Conservation (phyloP, 2,797 vertebrate genomes). For the Smutsia temminckii region DNA sequence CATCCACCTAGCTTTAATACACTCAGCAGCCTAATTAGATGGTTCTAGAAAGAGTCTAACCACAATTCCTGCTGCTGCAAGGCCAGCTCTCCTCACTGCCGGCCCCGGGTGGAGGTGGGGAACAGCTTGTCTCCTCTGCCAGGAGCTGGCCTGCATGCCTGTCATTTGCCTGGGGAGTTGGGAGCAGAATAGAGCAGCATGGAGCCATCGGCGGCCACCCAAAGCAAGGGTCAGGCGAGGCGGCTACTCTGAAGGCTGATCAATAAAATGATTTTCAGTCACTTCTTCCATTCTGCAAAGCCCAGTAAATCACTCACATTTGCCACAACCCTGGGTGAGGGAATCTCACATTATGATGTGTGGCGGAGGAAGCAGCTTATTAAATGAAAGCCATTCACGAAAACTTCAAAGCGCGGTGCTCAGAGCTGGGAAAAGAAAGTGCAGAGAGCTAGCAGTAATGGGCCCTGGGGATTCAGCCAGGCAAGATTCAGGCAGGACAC, state of each 20-base stretch:
- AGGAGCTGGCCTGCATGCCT: neutral
- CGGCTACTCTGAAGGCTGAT: neutral
- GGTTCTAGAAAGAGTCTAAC: neutral
- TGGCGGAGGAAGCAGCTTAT: conserved; percentile 34
- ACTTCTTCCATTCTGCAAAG: conserved; percentile 19
- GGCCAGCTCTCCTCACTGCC: neutral
- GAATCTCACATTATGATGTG: neutral
- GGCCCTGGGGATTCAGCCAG: neutral
- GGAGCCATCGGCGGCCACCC: neutral
- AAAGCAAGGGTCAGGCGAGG: neutral
- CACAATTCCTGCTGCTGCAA: neutral
- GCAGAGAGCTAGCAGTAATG: neutral
- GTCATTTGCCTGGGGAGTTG: neutral
- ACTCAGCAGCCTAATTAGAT: neutral
- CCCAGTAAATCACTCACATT: neutral
- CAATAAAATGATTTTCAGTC: conserved; percentile 36
- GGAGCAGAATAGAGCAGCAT: neutral
- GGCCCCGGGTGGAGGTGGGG: neutral
- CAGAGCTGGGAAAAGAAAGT: conserved; percentile 50
- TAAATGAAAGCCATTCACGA: conserved; percentile 62
- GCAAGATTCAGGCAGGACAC: neutral
- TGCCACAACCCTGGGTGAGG: neutral
- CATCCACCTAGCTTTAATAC: neutral
- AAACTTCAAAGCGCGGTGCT: conserved; percentile 59
- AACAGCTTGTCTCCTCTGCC: neutral